Conservation (phyloP, 2,113 vertebrate genomes). For the Antidorcas marsupialis region DNA sequence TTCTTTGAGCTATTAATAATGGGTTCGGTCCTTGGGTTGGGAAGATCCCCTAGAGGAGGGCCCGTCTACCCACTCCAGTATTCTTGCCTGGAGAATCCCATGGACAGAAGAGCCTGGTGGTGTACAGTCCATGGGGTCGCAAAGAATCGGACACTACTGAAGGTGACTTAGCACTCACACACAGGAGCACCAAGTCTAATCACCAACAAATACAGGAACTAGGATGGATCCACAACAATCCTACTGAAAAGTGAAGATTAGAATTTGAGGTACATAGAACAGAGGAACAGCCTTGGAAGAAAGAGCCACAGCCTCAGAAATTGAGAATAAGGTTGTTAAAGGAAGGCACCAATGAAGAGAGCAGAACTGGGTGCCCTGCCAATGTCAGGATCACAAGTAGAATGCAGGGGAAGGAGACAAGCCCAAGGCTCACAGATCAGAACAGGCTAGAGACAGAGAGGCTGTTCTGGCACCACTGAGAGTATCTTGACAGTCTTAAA, state of each 20-base stretch:
- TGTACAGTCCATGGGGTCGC: neutral
- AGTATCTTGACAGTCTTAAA: neutral
- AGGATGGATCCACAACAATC: neutral
- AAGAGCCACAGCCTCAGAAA: neutral
- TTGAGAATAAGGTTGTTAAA: too few species aligned
- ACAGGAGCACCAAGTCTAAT: neutral
- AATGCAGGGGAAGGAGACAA: neutral
- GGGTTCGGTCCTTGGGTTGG: neutral
- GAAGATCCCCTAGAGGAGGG: neutral
- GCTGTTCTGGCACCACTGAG: neutral
- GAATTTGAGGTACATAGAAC: accelerated
- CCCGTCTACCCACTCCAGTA: neutral
- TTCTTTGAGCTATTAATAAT: neutral
- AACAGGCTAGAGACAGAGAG: neutral
- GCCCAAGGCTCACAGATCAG: neutral
- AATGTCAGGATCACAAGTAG: neutral
- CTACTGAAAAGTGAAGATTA: neutral
- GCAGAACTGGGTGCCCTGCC: neutral
- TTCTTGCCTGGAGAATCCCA: neutral
- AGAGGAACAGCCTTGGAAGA: neutral
- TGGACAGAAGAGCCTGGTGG: neutral
- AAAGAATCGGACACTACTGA: accelerated
- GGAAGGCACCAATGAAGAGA: neutral
- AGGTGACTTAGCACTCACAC: neutral
- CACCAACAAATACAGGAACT: neutral